Evolutionary conservation across 1,140 invertebrate genomes (phyloP).

Genomic region (Steinernema khuongi): DNA sequence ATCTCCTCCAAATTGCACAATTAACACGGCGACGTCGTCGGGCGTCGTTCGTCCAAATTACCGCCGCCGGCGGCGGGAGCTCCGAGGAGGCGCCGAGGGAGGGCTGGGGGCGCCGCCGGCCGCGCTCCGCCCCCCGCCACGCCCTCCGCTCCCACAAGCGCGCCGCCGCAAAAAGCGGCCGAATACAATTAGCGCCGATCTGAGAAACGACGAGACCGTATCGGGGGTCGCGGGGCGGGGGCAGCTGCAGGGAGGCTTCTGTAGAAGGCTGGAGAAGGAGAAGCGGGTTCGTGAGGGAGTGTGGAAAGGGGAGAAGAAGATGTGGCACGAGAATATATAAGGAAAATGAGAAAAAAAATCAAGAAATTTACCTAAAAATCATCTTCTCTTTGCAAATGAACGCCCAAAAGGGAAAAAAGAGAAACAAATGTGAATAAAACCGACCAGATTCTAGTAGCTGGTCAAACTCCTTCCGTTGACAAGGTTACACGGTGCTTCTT

Average conservation of each 20-base stretch:
- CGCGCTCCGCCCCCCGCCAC: background rate
- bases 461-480: too few species aligned
- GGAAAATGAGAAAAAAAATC: too few species aligned
- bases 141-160: constrained; percentile 1
- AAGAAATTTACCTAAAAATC: too few species aligned
- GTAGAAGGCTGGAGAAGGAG: background rate
- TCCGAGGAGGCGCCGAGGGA: constrained; percentile 3
- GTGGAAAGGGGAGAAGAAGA: too few species aligned
- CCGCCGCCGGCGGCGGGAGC: background rate
- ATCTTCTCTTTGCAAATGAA: too few species aligned
- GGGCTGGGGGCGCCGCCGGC: background rate
- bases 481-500: too few species aligned
- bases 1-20: constrained; percentile 14
- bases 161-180: background rate
- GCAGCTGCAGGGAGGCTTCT: background rate
- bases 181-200: constrained; percentile 13
- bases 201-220: constrained; percentile 14
- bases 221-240: background rate
- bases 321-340: too few species aligned
- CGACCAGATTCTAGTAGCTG: too few species aligned
- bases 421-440: too few species aligned
- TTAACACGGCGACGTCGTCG: constrained; percentile 15
- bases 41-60: background rate
- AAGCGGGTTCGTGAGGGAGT: background rate
- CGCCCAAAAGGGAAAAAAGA: too few species aligned